Percentiles rank a stretch among this genome's conserved stretches.
phyloP scores from a whole-genome alignment of 1,140 invertebrate species.

The Bombus superbus region DNA sequence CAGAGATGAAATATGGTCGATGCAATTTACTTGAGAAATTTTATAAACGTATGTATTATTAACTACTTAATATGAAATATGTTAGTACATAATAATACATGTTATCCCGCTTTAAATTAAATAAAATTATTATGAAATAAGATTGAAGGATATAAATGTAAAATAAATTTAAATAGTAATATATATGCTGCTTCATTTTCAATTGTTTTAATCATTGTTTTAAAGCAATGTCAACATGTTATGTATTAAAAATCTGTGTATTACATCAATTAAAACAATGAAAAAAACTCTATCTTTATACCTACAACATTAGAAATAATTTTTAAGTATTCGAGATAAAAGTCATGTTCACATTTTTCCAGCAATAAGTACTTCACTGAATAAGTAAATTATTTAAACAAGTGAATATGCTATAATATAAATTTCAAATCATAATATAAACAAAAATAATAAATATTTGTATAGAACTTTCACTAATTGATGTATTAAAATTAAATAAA shows the following conservation, averaged over 20 bases:
- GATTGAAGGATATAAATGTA: neutral
- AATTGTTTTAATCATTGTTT: neutral
- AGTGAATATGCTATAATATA: too few relatives aligned
- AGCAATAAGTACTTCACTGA: too few relatives aligned
- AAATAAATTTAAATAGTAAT: neutral
- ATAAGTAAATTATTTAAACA: too few relatives aligned
- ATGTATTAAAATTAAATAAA: too few relatives aligned
- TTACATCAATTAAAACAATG: neutral
- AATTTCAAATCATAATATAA: too few relatives aligned
- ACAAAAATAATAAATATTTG: too few relatives aligned
- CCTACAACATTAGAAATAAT: too few relatives aligned
- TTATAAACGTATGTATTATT: neutral
- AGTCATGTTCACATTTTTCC: too few relatives aligned
- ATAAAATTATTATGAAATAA: neutral
- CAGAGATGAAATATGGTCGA: neutral
- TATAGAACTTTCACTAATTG: too few relatives aligned
- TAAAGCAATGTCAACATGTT: neutral
- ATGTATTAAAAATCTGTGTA: neutral
- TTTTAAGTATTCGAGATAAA: too few relatives aligned
- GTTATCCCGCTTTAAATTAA: neutral
- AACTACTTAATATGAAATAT: too few relatives aligned
- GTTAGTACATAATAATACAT: neutral
- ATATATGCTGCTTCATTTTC: neutral
- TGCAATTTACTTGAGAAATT: neutral
- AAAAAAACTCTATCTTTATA: too few relatives aligned